Base-by-base conservation (phyloP, 2,888 invertebrate genomes). In the Scrobipalpa atriplicella region DNA sequence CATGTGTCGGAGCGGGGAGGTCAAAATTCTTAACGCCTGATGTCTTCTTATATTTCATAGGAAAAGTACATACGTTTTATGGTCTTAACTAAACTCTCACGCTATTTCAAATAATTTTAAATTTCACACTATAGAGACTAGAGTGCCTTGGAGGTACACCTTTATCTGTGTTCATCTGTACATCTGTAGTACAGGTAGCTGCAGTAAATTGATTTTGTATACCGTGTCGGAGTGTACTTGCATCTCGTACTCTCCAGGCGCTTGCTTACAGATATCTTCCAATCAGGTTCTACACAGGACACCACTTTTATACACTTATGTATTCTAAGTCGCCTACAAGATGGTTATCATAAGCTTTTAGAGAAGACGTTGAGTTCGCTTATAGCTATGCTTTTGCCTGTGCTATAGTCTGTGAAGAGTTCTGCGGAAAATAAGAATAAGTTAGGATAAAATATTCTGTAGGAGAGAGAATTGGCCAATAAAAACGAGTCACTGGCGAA, bases 271-370 rank as follows among this genome's bases (percentile, higher is more conserved):
- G 47, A 47, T 47, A 47, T 47, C 47, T 47, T 47, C 47, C 47
- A 47, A 47, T 47, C 47, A 47, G 47, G 47, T 47, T 47, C 47
- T 16, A n/a, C 47, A 16, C 47, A 16, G 47, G 7, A 47, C 47
- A 16, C n/a, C 16, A 47, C 47, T 16, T n/a, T 47, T 8, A 47
- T 47, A n/a, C 47, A n/a, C n/a, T 47, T n/a, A 47, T 47, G n/a
- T 16, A 47, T 47, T 47, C 47, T 16, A n/a, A 47, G 47, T 16
- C 6, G 47, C 5, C 47, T 47, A 10, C n/a, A 16, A 47, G 47
- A 47, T 47, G n/a, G 43, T 47, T 47, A 47, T 47, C 47, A 47
- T 16, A 6, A 16, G n/a, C n/a, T 56, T 56, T 56, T 56, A 56
- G 29, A 56, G 21, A 56, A 56, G 56, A 56, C 29, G 56, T 56